Percentiles rank a stretch among this genome's conserved stretches.
Evolutionary conservation across 2,888 invertebrate species (phyloP).

Genomic region (Xestia c-nigrum): DNA sequence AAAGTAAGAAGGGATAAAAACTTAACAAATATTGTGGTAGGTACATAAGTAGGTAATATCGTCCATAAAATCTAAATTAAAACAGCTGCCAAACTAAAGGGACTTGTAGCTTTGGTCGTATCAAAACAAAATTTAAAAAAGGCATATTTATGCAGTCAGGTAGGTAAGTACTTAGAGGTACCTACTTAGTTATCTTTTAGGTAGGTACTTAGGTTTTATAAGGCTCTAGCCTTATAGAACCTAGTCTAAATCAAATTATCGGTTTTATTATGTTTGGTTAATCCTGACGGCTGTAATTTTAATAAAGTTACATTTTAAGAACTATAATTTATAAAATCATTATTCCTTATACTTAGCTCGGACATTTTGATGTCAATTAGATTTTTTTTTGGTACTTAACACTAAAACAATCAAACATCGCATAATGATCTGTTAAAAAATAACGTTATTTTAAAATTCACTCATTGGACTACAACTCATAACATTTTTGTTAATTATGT

Average conservation of each 20-base stretch:
- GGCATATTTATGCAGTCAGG: background rate
- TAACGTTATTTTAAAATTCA: constrained; percentile 41
- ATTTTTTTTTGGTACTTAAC: constrained; percentile 13
- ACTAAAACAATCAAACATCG: constrained; percentile 13
- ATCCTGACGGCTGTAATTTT: background rate
- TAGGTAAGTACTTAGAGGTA: too few species aligned
- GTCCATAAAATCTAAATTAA: background rate
- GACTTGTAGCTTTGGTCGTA: background rate
- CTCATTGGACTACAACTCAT: constrained; percentile 34
- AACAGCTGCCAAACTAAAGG: background rate
- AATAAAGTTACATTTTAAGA: background rate
- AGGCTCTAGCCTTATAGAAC: too few species aligned
- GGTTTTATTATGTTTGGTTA: background rate
- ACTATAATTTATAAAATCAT: background rate
- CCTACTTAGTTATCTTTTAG: too few species aligned
- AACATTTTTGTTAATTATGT: constrained; percentile 12
- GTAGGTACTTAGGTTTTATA: too few species aligned
- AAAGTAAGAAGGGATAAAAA: constrained; percentile 21
- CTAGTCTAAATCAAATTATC: background rate
- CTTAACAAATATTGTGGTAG: constrained; percentile 1
- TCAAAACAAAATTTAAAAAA: background rate
- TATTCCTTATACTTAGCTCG: background rate
- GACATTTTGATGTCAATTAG: constrained; percentile 18
- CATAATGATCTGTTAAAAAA: constrained; percentile 10
- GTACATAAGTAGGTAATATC: background rate